phyloP scores from a whole-genome alignment of 2,113 vertebrate genomes.

The Bungarus multicinctus region DNA sequence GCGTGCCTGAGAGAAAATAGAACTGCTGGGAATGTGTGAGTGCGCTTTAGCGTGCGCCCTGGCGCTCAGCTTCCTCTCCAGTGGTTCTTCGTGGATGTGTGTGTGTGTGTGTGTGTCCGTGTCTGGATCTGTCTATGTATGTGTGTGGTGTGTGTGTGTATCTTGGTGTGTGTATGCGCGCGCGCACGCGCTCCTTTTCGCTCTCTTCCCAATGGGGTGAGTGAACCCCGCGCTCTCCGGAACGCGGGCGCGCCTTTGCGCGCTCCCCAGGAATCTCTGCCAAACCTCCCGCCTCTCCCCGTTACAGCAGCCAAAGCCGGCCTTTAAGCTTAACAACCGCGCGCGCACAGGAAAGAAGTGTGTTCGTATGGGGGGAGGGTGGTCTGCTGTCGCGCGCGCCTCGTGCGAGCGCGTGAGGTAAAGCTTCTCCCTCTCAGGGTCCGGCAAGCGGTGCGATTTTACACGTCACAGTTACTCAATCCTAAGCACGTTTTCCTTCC shows the following conservation, averaged over 20 bases:
- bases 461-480: constrained; percentile 45
- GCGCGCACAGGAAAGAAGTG: neutral
- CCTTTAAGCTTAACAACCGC: neutral
- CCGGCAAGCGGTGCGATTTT: neutral
- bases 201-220: neutral
- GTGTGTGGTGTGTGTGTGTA: neutral
- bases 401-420: accelerated
- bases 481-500: constrained; percentile 43
- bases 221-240: neutral
- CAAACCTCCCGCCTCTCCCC: too few species aligned
- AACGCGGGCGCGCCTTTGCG: neutral
- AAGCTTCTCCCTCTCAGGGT: neutral
- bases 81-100: neutral
- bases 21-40: neutral
- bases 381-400: neutral
- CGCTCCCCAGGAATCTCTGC: neutral
- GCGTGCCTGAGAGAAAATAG: neutral
- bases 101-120: neutral
- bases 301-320: neutral
- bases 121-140: neutral
- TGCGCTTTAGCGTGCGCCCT: neutral
- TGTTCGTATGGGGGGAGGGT: too few species aligned
- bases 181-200: neutral
- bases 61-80: neutral
- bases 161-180: neutral